phyloP scores from a whole-genome alignment of 2,113 vertebrate genomes.

The Monopterus albus region DNA sequence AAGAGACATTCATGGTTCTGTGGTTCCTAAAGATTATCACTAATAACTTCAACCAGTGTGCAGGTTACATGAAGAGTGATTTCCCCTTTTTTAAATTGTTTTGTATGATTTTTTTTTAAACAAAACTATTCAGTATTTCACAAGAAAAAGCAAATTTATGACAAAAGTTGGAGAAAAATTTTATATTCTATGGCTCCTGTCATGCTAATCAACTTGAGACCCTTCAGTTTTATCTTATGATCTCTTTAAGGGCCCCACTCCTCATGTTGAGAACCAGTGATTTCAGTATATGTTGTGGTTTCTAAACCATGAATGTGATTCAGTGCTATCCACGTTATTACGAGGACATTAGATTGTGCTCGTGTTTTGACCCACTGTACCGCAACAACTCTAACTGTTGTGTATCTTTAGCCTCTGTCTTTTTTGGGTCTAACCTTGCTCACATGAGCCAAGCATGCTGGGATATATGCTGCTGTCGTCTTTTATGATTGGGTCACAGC shows the following conservation, averaged over 20 bases:
- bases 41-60: no score
- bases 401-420: constrained; percentile 38
- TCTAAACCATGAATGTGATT: background rate
- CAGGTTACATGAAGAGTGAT: no score
- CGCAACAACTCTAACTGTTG: constrained; percentile 26
- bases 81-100: background rate
- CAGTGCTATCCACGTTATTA: constrained; percentile 8
- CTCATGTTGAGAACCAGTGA: background rate
- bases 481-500: constrained; percentile 66
- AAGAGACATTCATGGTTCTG: no score
- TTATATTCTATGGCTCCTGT: background rate
- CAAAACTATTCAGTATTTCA: background rate
- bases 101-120: no score
- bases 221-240: background rate
- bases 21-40: no score
- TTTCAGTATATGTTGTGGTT: background rate
- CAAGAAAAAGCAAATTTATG: no score
- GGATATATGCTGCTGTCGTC: constrained; percentile 58
- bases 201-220: background rate
- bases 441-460: constrained; percentile 39
- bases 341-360: constrained; percentile 21
- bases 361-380: constrained; percentile 65
- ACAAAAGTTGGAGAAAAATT: background rate
- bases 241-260: background rate
- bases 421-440: constrained; percentile 33